Conservation (phyloP, 1,140 invertebrate genomes). For the Drosophila ercepeae region DNA sequence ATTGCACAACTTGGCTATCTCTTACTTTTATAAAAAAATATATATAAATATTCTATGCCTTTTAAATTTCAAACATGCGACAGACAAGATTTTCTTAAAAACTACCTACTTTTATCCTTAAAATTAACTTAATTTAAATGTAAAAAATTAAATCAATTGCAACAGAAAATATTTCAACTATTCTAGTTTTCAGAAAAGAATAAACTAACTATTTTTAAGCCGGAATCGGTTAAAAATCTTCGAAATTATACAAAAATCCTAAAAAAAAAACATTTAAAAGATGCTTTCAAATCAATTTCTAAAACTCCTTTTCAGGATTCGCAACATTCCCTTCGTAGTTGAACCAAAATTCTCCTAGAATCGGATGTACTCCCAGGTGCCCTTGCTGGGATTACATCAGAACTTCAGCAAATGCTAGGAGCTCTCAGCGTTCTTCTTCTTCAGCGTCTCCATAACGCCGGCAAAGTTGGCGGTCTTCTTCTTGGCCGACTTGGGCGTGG, state of each 20-base stretch:
- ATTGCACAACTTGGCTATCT: background rate
- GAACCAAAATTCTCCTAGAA: background rate
- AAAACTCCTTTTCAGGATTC: background rate
- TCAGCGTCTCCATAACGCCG: slow-evolving; percentile 86
- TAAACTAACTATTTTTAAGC: no score
- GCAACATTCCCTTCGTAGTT: background rate
- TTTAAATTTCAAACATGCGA: no score
- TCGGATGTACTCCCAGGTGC: slow-evolving; percentile 1
- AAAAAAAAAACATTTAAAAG: background rate
- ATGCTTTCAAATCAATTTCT: background rate
- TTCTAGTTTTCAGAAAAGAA: no score
- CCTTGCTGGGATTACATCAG: slow-evolving; percentile 15
- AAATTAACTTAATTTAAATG: no score
- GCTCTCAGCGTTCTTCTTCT: slow-evolving; percentile 78
- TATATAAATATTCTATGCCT: no score
- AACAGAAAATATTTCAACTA: no score
- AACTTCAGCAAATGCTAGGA: slow-evolving; percentile 52
- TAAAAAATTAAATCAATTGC: no score
- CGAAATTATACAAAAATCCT: background rate
- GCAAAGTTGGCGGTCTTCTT: slow-evolving; percentile 87
- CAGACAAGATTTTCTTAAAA: no score
- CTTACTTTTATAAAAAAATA: background rate
- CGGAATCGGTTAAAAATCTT: no score
- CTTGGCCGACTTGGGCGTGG: slow-evolving; percentile 86
- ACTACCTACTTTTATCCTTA: no score